Conservation (phyloP, 2,888 invertebrate genomes). For the Dexiosoma caninum region DNA sequence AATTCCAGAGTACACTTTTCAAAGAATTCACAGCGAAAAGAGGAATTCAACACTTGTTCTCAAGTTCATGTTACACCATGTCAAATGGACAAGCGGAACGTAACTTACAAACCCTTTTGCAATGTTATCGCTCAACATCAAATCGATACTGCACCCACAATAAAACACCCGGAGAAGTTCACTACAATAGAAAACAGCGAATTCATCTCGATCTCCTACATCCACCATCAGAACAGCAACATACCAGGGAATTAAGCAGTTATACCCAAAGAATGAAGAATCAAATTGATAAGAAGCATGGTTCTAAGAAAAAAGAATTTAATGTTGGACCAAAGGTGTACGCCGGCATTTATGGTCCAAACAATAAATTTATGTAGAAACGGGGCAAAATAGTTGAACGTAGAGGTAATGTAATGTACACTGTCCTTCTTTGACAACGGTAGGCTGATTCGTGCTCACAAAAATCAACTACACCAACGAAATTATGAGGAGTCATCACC, state of each 20-base stretch:
- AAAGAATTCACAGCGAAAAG: not conserved
- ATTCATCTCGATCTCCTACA: conserved; percentile 55
- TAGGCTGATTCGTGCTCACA: conserved; percentile 43
- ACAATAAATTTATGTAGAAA: conserved; percentile 45
- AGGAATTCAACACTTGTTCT: conserved; percentile 6
- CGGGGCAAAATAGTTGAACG: conserved; percentile 51
- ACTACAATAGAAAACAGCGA: conserved; percentile 56
- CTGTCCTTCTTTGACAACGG: conserved; percentile 43
- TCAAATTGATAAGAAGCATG: conserved; percentile 41
- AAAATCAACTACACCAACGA: conserved; percentile 47
- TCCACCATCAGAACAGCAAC: conserved; percentile 14
- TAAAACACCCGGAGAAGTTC: conserved; percentile 54
- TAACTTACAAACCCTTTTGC: conserved; percentile 52
- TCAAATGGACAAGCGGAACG: conserved; percentile 65
- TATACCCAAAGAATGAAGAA: conserved; percentile 24
- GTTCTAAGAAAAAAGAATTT: conserved; percentile 20
- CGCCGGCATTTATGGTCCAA: conserved; percentile 40
- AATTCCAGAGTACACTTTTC: conserved; percentile 16
- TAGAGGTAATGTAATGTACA: conserved; percentile 56
- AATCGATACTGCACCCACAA: conserved; percentile 50
- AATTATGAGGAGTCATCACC: not conserved
- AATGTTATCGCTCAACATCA: conserved; percentile 55
- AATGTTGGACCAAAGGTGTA: conserved; percentile 37
- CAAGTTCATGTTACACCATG: conserved; percentile 22
- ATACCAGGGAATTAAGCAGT: not conserved